A percentile compares a stretch with the other conserved stretches of the same genome.
phyloP scores from a whole-genome alignment of 2,888 invertebrate genomes.

The Tuta absoluta region DNA sequence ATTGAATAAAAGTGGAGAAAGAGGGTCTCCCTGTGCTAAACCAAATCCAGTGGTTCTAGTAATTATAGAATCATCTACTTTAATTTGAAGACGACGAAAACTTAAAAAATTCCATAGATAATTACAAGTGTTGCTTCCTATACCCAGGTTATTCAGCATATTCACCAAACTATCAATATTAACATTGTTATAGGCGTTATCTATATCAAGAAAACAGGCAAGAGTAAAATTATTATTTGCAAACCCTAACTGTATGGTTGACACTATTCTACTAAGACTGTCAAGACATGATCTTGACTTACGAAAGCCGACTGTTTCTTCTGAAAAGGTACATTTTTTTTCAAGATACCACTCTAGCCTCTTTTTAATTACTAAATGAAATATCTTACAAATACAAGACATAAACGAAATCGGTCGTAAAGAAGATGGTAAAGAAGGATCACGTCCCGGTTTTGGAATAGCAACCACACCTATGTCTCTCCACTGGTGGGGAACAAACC shows the following conservation, averaged over 20 bases:
- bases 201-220: not conserved
- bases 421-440: not conserved
- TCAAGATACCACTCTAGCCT: constrained; percentile 16
- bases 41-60: too few relatives aligned
- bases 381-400: not conserved
- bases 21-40: too few relatives aligned
- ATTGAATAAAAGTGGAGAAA: too few relatives aligned
- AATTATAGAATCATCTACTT: too few relatives aligned
- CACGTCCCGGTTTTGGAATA: constrained; percentile 15
- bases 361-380: too few relatives aligned
- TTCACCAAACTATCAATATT: not conserved
- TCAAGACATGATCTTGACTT: not conserved
- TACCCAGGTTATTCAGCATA: not conserved
- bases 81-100: too few relatives aligned
- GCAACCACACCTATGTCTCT: not conserved
- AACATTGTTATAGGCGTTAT: constrained; percentile 2
- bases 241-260: not conserved
- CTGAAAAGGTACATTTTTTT: constrained; percentile 4
- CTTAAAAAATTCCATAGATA: not conserved
- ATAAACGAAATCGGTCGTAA: constrained; percentile 26
- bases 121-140: not conserved
- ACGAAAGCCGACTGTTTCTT: constrained; percentile 4
- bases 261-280: not conserved
- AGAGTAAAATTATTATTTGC: not conserved
- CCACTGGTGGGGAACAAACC: constrained; percentile 8